Percentiles rank a stretch among this genome's conserved stretches.
Evolutionary conservation across 1,140 invertebrate genomes (phyloP).

Genomic region (Plectus sambesii): DNA sequence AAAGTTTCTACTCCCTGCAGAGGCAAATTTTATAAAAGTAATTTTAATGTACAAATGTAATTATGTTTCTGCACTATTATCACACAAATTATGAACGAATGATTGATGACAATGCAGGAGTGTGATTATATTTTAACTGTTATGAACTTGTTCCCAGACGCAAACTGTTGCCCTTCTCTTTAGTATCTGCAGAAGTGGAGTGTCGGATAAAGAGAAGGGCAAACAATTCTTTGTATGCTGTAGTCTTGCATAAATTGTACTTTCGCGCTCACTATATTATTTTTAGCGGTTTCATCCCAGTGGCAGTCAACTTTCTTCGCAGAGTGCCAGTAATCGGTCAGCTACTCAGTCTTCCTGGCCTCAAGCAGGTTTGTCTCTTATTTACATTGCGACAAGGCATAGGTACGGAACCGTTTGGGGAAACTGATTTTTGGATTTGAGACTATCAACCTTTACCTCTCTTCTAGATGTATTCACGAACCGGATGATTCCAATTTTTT

Average conservation of each 20-base stretch:
- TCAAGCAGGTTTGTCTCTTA: slow-evolving; percentile 51
- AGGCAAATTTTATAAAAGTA: too few relatives aligned
- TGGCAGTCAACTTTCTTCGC: slow-evolving; percentile 57
- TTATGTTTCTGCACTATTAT: too few relatives aligned
- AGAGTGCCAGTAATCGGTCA: slow-evolving; percentile 56
- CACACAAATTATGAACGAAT: too few relatives aligned
- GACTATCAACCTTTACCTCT: slow-evolving; percentile 7
- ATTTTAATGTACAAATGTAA: too few relatives aligned
- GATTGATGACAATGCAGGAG: too few relatives aligned
- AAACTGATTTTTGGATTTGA: slow-evolving; percentile 11
- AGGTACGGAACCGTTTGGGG: slow-evolving; percentile 6
- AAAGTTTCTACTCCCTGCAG: too few relatives aligned
- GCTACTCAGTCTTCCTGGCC: slow-evolving; percentile 54
- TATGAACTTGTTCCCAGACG: too few relatives aligned
- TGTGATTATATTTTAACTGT: too few relatives aligned
- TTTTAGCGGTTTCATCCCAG: slow-evolving; percentile 58
- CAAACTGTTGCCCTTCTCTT: too few relatives aligned
- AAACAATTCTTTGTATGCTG: too few relatives aligned
- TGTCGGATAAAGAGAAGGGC: neutral
- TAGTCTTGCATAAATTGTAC: too few relatives aligned
- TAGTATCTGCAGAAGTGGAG: too few relatives aligned
- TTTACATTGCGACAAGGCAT: slow-evolving; percentile 10
- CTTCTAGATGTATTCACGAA: slow-evolving; percentile 1
- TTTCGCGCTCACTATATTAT: slow-evolving; percentile 33
- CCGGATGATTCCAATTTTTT: slow-evolving; percentile 3